phyloP scores from a whole-genome alignment of 2,113 vertebrate genomes.

The Pica pica region DNA sequence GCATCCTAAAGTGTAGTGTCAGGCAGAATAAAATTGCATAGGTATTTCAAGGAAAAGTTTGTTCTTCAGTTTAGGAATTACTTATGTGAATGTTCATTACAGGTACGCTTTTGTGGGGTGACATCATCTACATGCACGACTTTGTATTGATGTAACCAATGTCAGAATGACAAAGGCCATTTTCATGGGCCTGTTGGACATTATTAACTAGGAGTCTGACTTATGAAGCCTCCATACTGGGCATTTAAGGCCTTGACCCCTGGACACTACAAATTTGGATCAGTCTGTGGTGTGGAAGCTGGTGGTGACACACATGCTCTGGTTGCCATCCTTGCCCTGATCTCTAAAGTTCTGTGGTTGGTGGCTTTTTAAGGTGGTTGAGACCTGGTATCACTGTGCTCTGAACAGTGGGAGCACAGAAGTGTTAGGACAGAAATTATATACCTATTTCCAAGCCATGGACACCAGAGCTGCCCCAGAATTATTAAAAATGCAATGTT shows the following conservation, averaged over 20 bases:
- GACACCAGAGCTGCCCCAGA: neutral
- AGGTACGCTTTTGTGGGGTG: neutral
- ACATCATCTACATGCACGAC: neutral
- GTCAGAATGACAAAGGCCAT: neutral
- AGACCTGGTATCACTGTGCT: neutral
- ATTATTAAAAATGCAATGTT: neutral
- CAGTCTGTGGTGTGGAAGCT: neutral
- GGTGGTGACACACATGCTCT: fast-evolving
- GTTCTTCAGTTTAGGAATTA: neutral
- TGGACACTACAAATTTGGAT: neutral
- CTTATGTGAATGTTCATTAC: neutral
- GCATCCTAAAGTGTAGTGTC: neutral
- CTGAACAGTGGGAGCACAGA: neutral
- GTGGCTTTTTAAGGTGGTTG: neutral
- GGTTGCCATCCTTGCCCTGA: neutral
- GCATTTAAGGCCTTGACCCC: neutral
- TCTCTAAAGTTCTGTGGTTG: neutral
- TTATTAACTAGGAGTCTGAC: neutral
- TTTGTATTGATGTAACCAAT: neutral
- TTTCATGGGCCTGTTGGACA: neutral
- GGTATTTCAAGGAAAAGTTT: neutral
- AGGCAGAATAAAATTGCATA: neutral
- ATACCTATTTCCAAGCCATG: neutral
- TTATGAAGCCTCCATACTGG: neutral
- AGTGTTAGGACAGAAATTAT: neutral